Evolutionary conservation across 2,113 vertebrate species (phyloP), one percentile per base, ranked within the genome.

Genomic region (Phocoena phocoena): DNA sequence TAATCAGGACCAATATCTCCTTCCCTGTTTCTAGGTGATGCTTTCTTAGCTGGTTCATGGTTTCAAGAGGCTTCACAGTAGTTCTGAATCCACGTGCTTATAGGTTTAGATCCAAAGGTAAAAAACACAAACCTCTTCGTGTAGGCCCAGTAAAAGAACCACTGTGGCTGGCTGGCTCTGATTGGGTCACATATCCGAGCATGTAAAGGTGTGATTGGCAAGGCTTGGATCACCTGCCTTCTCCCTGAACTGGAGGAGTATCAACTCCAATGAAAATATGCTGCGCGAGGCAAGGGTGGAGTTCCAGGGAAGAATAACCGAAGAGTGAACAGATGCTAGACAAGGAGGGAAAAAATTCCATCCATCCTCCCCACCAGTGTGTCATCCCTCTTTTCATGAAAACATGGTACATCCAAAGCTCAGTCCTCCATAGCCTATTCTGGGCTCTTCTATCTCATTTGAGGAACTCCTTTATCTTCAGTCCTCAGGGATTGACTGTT

Each of bases 241-340:
- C 20, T 84, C 3, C 50, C 5, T 44, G 50, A 50, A 2, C 18
- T 53, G 41, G 31, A 14, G 12, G 1, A 31, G 4, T 74, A 36
- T 73, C 55, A 26, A 67, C 15, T 63, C 2, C 18, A 65, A 0
- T 47, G 38, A 80, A 92, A 76, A 17, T 76, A 12, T 20, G 62
- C 15, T 4, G 41, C 31, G 18, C 15, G 8, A 28, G n/a, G 12
- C 20, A 2, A 33, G 7, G 2, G 3, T 63, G 41, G 2, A 6
- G 0, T 7, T 90, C 50, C 4, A 53, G 26, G 33, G 68, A 9
- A 41, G 83, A 81, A 33, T 5, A 62, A 62, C 10, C 25, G 20
- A 90, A 41, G 31, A n/a, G 1, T 5, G 2, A 63, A 73, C 21
- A 58, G 7, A 18, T 25, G 23, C 33, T 47, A 25, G 47, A 14